phyloP scores from a whole-genome alignment of 1,140 invertebrate species.

The Drosophila mayri region DNA sequence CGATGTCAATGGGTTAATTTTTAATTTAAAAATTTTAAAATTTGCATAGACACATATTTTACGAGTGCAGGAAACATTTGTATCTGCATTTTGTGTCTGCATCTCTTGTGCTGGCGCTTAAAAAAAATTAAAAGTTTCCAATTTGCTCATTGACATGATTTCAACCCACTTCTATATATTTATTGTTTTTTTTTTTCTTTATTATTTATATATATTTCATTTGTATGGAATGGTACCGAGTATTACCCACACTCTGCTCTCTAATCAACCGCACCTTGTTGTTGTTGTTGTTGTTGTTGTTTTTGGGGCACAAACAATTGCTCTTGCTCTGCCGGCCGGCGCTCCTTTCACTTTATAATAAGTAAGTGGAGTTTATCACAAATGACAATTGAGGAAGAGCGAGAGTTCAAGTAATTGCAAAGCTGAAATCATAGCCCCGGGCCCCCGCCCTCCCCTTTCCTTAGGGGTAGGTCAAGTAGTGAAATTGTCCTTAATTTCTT shows the following conservation, averaged over 20 bases:
- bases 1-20: conserved; percentile 56
- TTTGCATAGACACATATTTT: background rate
- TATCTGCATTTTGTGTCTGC: background rate
- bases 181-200: background rate
- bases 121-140: conserved; percentile 54
- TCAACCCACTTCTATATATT: conserved; percentile 10
- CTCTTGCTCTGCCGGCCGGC: conserved; percentile 29
- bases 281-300: background rate
- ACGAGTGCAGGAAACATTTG: conserved; percentile 12
- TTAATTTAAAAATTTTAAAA: too few relatives aligned
- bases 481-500: conserved; percentile 75
- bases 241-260: conserved; percentile 52
- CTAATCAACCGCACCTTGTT: conserved; percentile 59
- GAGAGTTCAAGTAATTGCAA: conserved; percentile 70
- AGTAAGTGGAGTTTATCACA: conserved; percentile 62
- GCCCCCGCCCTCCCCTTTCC: background rate
- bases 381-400: conserved; percentile 78
- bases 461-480: conserved; percentile 60
- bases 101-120: conserved; percentile 24
- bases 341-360: conserved; percentile 77
- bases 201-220: conserved; percentile 7
- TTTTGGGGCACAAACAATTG: conserved; percentile 40
- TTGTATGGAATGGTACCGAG: conserved; percentile 5
- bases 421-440: conserved; percentile 22
- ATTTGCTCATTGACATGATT: conserved; percentile 76